Evolutionary conservation across 64 coral and sea anemone species (phyloP), one percentile per base, ranked within the genome.

Genomic region (Astreopora myriophthalma): DNA sequence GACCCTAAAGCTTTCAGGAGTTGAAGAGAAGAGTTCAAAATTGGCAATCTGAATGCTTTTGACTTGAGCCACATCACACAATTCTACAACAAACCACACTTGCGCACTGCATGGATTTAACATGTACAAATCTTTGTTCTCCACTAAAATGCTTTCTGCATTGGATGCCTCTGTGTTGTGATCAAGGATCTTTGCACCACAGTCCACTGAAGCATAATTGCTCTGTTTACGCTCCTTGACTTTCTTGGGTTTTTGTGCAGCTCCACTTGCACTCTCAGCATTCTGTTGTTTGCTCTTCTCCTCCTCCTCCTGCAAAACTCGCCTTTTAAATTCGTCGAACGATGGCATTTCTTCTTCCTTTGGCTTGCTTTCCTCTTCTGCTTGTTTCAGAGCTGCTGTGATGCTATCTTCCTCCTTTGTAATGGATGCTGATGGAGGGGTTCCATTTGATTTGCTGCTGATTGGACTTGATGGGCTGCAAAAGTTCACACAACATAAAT

Each of bases 21-120:
- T 95, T 1, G 88, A 71, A 12, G 84, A 86, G 29, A 86, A 71
- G 13, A 71, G 26, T 30, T 86, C 84, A 71, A 98, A 98, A 60
- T 98, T 98, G 17, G 96, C 96, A 88, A 98, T 98, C 57, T 98
- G 92, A 65, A 98, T 98, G 48, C 73, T 94, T 60, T 94, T 98
- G 20, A 98, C 96, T 40, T 98, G 96, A 29, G 91, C 96, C 19
- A 89, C 39, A 35, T 98, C 96, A 89, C 96, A 98, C 1, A 98
- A 88, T 69, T 98, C 96, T 7, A 98, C 96, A 46, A 98, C 87
- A 82, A 98, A 98, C 96, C 92, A 98, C 12, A 98, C 94, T 57
- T 98, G 84, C 11, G 86, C 92, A 85, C 96, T 98, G 9, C 96
- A 98, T 27, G 96, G 96, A 42, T 98, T 98, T 85, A 98, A 65